Percentiles rank a stretch among this genome's conserved stretches.
These are phyloP conservation scores for Calcarius lapponicus DNA, from an alignment of 2,797 vertebrate genomes.

Conservation along the genomic window DNA sequence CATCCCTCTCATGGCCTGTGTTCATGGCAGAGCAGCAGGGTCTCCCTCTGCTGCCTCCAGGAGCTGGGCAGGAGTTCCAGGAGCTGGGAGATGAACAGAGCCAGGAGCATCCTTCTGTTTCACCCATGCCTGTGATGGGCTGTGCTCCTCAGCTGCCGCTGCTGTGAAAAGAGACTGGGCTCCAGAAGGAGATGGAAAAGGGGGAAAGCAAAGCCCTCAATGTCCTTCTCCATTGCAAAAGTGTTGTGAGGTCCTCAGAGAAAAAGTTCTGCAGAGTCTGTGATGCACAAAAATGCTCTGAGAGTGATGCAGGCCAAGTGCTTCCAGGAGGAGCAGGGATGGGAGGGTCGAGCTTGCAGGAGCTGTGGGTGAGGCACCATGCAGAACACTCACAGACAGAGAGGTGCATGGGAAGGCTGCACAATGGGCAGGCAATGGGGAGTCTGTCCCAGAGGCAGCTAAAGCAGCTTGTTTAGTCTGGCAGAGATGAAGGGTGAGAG, in stretches of 20 bases:
- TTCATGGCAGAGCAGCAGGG: neutral
- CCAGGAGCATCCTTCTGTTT: neutral
- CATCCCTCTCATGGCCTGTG: neutral
- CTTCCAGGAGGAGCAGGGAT: neutral
- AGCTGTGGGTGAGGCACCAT: neutral
- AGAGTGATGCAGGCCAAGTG: neutral
- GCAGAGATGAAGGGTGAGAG: neutral
- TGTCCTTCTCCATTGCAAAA: neutral
- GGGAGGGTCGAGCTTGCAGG: neutral
- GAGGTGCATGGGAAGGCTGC: neutral
- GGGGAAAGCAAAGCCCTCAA: neutral
- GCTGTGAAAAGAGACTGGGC: neutral
- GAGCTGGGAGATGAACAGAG: neutral
- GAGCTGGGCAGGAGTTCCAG: neutral
- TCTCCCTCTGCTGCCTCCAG: neutral
- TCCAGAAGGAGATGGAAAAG: neutral
- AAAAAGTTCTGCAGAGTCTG: neutral
- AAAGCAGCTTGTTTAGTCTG: constrained; percentile 22
- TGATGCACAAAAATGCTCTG: neutral
- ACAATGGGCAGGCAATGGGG: rapidly evolving
- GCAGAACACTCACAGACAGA: neutral
- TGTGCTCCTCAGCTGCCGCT: neutral
- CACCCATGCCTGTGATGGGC: neutral
- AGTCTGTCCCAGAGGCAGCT: neutral
- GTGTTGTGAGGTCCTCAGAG: neutral